phyloP scores from a whole-genome alignment of 2,888 invertebrate genomes.

The Leucozona laternaria region DNA sequence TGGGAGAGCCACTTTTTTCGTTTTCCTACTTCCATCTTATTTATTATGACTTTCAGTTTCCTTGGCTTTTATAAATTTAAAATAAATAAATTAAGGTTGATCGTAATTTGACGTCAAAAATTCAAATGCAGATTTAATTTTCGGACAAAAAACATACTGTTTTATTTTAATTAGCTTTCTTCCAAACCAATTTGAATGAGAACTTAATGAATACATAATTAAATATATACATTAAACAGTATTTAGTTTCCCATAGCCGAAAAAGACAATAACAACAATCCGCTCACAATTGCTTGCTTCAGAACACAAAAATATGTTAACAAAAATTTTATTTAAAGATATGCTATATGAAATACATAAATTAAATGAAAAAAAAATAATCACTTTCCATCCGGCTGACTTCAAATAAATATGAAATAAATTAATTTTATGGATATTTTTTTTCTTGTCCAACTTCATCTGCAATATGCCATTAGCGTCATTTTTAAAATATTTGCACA shows the following conservation, averaged over 20 bases:
- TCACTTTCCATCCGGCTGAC: not conserved
- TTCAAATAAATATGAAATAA: slow-evolving; percentile 16
- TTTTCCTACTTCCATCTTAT: too few relatives aligned
- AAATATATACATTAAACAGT: too few relatives aligned
- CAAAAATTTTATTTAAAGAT: not conserved
- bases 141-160: too few relatives aligned
- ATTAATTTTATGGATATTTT: slow-evolving; percentile 2
- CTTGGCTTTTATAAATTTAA: too few relatives aligned
- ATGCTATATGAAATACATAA: not conserved
- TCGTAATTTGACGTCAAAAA: too few relatives aligned
- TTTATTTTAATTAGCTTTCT: not conserved
- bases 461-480: slow-evolving; percentile 51
- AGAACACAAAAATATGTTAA: not conserved
- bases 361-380: not conserved
- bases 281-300: not conserved
- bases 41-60: too few relatives aligned
- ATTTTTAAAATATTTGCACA: slow-evolving; percentile 59
- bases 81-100: too few relatives aligned
- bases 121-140: too few relatives aligned
- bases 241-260: not conserved
- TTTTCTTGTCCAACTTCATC: not conserved
- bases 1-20: too few relatives aligned
- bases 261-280: not conserved
- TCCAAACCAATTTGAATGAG: not conserved
- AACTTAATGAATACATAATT: not conserved